Base-by-base conservation (phyloP, 2,888 invertebrate genomes). In the Hedya salicella region DNA sequence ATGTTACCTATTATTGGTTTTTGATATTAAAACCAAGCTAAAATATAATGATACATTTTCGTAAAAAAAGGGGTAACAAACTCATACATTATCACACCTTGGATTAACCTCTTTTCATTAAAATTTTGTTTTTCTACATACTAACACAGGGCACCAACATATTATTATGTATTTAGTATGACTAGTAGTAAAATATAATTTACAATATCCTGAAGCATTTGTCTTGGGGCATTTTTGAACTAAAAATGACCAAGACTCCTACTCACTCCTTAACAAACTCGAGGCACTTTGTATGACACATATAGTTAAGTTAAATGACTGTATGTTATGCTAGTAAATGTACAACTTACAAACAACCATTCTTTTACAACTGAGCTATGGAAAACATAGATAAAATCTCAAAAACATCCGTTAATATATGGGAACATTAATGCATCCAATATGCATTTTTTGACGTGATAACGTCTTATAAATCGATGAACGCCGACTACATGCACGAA, bases 121-220 rank as follows among this genome's bases (percentile, higher is more conserved):
- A 67, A 60, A 48, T 69, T 67, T 69, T n/a, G 39, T 52, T 62
- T 53, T 44, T 67, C 67, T 69, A 67, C 59, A 49, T 53, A 67
- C 52, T 49, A 61, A 68, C 62, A 68, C 66, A 52, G 75, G 78
- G 77, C 77, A 78, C 81, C 87, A 87, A 88, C 87, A 87, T 87
- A 87, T 86, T 87, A 88, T 84, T 73, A 83, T 74, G 76, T 77
- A 79, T 77, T 77, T 73, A 78, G 78, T 77, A 78, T 76, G 73
- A 70, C 72, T 72, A 73, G 71, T 73, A 76, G 75, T 75, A 69
- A 74, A 67, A 69, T 73, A 71, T 40, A 59, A 68, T 70, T 65
- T 54, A 71, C 67, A 68, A 53, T 64, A 44, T 67, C 59, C 66
- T 69, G 60, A 44, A 72, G 70, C 69, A 4, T 21, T 32, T 21